Evolutionary conservation across 2,797 vertebrate species (phyloP), one percentile per base, ranked within the genome.

Genomic region (Serranus cabrilla): DNA sequence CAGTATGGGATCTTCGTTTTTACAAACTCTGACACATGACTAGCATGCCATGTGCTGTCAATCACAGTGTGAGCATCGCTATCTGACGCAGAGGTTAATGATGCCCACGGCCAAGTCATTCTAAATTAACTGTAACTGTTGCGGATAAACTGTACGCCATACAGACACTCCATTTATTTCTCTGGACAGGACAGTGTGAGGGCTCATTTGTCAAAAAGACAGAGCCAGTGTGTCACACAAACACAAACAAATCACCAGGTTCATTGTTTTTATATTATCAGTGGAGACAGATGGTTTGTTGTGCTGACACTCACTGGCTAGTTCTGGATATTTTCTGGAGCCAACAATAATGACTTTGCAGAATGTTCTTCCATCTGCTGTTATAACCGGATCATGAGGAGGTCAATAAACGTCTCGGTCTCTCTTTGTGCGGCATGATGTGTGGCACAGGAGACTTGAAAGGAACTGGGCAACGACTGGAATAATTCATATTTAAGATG

Each of bases 201-300:
- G 45, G 49, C 56, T 71, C 66, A 74, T 71, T 68, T 45, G 47
- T 77, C 47, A 71, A 20, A 61, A 43, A 13, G 45, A 61, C 18
- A 54, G 31, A 58, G 42, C 31, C 40, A 54, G 6, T 11, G 46
- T 54, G 45, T 60, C 51, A 49, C 27, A 63, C 11, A 23, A 62
- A 43, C 57, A 61, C 18, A 61, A 49, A 76, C 64, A 73, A 66
- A 82, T 78, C 54, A 49, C 34, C 3, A 11, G 6, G 51, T 16
- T 20, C 7, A 43, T 42, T 27, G n/a, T 12, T 47, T 13, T 2
- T 40, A 34, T 40, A 50, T 16, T 21, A 51, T 45, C 71, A 63
- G 0, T 4, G 2, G 8, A 57, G 49, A 68, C 75, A 70, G 67
- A 65, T 69, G 64, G 66, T 62, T 57, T 25, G 17, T 18, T 27